Base-by-base conservation (phyloP, 1,140 invertebrate species). In the Dendrolimus punctatus region DNA sequence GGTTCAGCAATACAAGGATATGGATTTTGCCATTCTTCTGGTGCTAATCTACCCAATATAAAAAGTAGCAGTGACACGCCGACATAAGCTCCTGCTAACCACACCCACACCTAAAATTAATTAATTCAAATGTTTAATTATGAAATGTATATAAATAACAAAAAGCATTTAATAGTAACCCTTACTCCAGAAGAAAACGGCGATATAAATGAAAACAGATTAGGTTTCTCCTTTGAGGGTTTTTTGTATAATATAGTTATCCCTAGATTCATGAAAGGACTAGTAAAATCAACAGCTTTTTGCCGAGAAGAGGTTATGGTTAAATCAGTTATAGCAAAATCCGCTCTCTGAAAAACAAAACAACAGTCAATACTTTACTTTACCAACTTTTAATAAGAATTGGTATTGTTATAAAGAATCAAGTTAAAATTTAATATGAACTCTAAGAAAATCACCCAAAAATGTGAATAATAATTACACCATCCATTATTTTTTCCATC, bases 191-290 rank as follows among this genome's bases (percentile, higher is more conserved):
- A 82, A 0, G 95, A 95, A 71, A 98, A 95, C 0, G 96, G 97
- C 10, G 94, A 93, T 72, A 98, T 90, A 77, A 98, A 98, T 0
- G 95, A 95, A 71, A 98, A 95, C 6, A 96, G 87, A 66, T 91
- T 92, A 0, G 95, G 95, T 1, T 93, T 88, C 57, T 93, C 91
- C 70, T 93, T 94, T n/a, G 89, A 90, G 1, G 95, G 94, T 67
- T 94, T 94, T 66, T 91, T 91, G 68, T 94, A 96, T 6, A 98
- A 74, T 71, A 98, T 97, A 43, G 93, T 93, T 60, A 97, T 95
- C 55, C 89, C 95, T 53, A 97, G 87, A 74, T 95, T 95, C 95
- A 98, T 96, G 60, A 97, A 98, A 2, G 96, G 96, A 76, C 93
- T 95, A 0, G 95, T 97, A 66, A 98, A 98, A 80, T 98, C 96